Evolutionary conservation across 2,797 vertebrate genomes (phyloP), one percentile per base, ranked within the genome.

Genomic region (Anguilla marmorata): DNA sequence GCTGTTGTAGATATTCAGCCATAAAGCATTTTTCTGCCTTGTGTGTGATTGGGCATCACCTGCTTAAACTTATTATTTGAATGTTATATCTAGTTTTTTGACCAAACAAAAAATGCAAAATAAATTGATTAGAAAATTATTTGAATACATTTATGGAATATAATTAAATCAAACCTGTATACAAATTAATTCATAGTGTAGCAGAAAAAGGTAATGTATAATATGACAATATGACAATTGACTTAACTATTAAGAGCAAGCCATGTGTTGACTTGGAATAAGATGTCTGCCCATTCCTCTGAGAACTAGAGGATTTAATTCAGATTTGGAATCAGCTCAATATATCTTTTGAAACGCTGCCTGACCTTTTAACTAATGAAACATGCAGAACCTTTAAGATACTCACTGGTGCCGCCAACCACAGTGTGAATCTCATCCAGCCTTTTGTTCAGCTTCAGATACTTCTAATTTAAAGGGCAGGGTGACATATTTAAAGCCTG

Each of bases 351-450:
- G 54, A 86, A 86, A 89, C 86, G 14, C 58, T 52, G 21, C 48
- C 85, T 89, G 88, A 89, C 88, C 88, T 89, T 89, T 86, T 86
- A 89, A 86, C 88, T 89, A 89, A 89, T 86, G 76, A 89, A 89
- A 76, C 85, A 69, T 60, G 79, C 27, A 72, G 79, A 86, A 86
- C 76, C 85, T 86, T 48, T 56, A 76, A 83, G 76, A 84, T 84
- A 82, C 76, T 84, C 48, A 85, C 76, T 66, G 85, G 60, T 89
- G 45, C 74, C 21, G 86, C 76, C 76, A 86, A 86, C 85, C 48
- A 60, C 79, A 5, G n/a, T 56, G 60, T 69, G 80, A 72, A 85
- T 85, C 84, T 89, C 80, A 87, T 66, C 54, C 69, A 27, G 52
- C 37, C 82, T 89, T 87, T 87, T 72, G 33, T 82, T 84, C 86